These are phyloP conservation scores for Neopelma chrysocephalum DNA, from an alignment of 2,797 vertebrate species.

Conservation along the genomic window DNA sequence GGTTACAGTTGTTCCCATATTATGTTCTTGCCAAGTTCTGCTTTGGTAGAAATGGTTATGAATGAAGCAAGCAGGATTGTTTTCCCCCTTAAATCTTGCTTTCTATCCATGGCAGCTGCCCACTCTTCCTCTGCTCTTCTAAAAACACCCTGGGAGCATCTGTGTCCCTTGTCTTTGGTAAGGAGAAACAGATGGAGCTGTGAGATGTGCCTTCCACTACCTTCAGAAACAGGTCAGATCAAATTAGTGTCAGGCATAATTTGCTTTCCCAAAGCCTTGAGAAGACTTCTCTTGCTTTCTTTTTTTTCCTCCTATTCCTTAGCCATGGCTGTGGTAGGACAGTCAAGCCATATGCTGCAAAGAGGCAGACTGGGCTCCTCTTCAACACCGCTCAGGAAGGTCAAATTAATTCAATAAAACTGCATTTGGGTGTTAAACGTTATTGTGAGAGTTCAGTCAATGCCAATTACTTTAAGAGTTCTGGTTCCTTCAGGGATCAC, in stretches of 20 bases:
- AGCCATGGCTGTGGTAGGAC: constrained; percentile 12
- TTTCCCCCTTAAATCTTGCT: neutral
- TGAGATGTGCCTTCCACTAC: neutral
- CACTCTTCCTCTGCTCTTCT: neutral
- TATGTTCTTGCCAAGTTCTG: neutral
- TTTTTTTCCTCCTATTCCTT: constrained; percentile 39
- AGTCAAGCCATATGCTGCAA: constrained; percentile 3
- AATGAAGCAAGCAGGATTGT: neutral
- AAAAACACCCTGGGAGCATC: neutral
- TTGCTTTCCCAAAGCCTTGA: neutral
- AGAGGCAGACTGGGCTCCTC: neutral
- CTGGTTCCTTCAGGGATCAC: neutral
- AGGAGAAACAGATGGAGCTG: neutral
- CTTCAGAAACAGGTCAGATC: neutral
- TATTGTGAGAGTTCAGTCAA: neutral
- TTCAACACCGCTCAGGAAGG: neutral
- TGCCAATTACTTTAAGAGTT: neutral
- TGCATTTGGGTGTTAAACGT: neutral
- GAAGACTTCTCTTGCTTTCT: constrained; percentile 16
- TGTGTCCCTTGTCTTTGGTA: neutral
- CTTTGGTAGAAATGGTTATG: neutral
- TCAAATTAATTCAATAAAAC: neutral
- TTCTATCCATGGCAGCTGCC: neutral
- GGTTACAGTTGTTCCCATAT: neutral
- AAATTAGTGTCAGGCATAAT: neutral